Conservation (phyloP, 2,888 invertebrate genomes). For the Prosopocoilus inquinatus region DNA sequence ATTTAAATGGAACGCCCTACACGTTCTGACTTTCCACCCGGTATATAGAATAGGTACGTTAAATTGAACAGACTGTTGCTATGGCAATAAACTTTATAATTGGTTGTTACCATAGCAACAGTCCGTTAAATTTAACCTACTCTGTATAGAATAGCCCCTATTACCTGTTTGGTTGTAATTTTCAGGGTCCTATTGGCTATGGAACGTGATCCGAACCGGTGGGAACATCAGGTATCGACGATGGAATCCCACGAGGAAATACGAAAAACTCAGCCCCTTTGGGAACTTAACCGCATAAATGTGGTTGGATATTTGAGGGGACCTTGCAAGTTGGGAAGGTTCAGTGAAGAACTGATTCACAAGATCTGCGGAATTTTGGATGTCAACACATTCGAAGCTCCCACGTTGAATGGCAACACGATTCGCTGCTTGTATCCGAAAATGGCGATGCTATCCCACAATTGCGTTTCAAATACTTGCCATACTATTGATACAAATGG, state of each 20-base stretch:
- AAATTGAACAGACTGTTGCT: no score
- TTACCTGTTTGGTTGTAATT: conserved; percentile 4
- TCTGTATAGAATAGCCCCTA: neutral
- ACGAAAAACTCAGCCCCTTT: conserved; percentile 61
- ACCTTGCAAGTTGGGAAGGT: conserved; percentile 67
- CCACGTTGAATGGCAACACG: conserved; percentile 63
- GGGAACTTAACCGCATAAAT: conserved; percentile 76
- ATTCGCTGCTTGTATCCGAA: conserved; percentile 76
- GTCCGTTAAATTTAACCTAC: no score
- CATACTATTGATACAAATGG: conserved; percentile 59
- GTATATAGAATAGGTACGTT: no score
- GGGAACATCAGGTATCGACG: conserved; percentile 65
- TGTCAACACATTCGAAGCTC: conserved; percentile 75
- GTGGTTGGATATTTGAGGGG: conserved; percentile 74
- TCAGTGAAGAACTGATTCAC: conserved; percentile 72
- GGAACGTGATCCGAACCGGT: conserved; percentile 66
- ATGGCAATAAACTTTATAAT: no score
- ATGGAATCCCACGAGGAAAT: conserved; percentile 74
- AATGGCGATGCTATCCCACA: conserved; percentile 74
- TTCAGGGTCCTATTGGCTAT: conserved; percentile 69
- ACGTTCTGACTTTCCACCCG: no score
- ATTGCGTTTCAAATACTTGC: conserved; percentile 78
- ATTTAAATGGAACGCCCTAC: no score
- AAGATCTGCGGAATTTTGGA: conserved; percentile 78
- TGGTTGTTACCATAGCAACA: no score